Evolutionary conservation across 2,888 invertebrate species (phyloP).

Genomic region (Crocallis elinguaria): DNA sequence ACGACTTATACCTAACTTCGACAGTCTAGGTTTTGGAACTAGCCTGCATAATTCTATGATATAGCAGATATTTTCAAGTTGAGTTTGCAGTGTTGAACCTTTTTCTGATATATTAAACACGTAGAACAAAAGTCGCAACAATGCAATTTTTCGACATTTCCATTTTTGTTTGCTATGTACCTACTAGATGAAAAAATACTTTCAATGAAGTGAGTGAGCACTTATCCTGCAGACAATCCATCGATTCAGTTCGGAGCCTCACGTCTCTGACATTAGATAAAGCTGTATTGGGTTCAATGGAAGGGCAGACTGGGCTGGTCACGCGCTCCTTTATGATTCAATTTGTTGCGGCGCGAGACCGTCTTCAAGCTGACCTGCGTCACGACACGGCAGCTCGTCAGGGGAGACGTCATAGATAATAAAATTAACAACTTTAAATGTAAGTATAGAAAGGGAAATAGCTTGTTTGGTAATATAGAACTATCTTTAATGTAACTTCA

Average conservation of each 20-base stretch:
- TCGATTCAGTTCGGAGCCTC: constrained; percentile 32
- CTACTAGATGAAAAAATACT: constrained; percentile 1
- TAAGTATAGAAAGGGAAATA: background rate
- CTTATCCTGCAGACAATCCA: constrained; percentile 27
- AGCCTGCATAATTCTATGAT: background rate
- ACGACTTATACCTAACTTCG: background rate
- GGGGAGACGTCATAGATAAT: constrained; percentile 28
- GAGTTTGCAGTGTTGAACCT: background rate
- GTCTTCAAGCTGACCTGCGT: constrained; percentile 62
- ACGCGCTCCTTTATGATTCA: constrained; percentile 75
- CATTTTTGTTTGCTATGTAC: no score
- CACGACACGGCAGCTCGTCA: constrained; percentile 15
- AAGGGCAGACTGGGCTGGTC: constrained; percentile 45
- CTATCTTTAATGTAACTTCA: no score
- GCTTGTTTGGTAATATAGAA: background rate
- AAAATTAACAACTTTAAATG: constrained; percentile 31
- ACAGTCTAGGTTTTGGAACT: background rate
- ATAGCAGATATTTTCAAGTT: background rate
- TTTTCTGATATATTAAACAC: background rate
- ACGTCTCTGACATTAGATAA: constrained; percentile 42
- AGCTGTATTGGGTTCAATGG: constrained; percentile 38
- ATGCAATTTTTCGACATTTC: no score
- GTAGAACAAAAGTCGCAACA: no score
- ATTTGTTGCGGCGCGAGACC: constrained; percentile 61
- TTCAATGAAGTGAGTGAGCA: constrained; percentile 7